Base-by-base conservation (phyloP, 2,113 vertebrate species). In the Barbus barbus region DNA sequence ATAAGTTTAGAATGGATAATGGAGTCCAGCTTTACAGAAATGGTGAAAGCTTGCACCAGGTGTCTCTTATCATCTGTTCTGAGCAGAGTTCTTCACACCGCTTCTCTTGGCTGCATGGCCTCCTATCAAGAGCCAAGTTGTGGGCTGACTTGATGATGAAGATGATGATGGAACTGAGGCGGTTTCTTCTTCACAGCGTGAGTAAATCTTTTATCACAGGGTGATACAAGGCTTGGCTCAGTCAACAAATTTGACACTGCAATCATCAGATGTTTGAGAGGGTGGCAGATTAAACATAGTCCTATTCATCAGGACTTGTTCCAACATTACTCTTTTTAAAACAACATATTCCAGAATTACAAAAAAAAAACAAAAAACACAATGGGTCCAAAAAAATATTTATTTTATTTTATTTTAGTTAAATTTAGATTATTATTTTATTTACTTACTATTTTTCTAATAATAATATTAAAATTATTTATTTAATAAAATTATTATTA, bases 191-290 rank as follows among this genome's bases (percentile, higher is more conserved):
- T 36, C 8, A 22, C 28, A 76, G 26, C 9, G 6, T 18, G 76
- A 38, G 77, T 44, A 79, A 80, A 80, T 65, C 51, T 51, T 77
- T 18, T 65, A 46, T 67, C 24, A 22, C 24, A 80, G 20, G 38
- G 56, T 1, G 36, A 79, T 61, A 79, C 13, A 77, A 28, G 26
- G 16, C 4, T 18, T 9, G 11, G 51, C 48, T 56, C 11, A 36
- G 73, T 33, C 46, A 9, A 53, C 46, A 76, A 53, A 53, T 44
- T 26, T 51, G 31, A 78, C 28, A 38, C 18, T n/a, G 20, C 51
- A 58, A 51, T n/a, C 20, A 58, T 58, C 28, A 36, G 51, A 78
- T 78, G 51, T 79, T 26, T 38, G 33, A 36, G 31, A 41, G 22
- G 56, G n/a, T 14, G 33, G n/a, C 9, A 13, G n/a, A 61, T 78